These are phyloP conservation scores for Hofmannophila pseudospretella DNA, from an alignment of 2,888 invertebrate species.

Conservation along the genomic window DNA sequence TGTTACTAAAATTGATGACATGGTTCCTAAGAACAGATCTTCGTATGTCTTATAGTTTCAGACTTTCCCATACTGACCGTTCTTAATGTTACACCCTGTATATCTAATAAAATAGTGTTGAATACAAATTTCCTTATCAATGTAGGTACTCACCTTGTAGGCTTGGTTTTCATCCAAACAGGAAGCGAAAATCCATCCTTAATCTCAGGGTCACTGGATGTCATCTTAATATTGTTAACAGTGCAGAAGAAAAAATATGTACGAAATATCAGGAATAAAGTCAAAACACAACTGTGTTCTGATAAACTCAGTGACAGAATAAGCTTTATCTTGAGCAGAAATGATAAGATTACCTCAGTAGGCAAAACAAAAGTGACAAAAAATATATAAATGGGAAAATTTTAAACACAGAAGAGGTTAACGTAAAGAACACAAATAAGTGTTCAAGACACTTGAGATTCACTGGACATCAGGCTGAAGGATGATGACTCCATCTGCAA, in stretches of 20 bases:
- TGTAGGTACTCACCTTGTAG: slow-evolving; percentile 62
- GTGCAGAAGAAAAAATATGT: background rate
- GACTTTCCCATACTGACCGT: too few relatives aligned
- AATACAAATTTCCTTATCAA: too few relatives aligned
- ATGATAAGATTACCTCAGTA: slow-evolving; percentile 61
- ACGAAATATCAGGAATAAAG: background rate
- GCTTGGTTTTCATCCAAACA: slow-evolving; percentile 86
- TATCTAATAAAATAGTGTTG: too few relatives aligned
- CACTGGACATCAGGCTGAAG: slow-evolving; percentile 48
- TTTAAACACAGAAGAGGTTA: slow-evolving; percentile 21
- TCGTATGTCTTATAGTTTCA: too few relatives aligned
- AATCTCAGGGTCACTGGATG: slow-evolving; percentile 77
- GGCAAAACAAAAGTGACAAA: slow-evolving; percentile 32
- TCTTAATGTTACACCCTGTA: too few relatives aligned
- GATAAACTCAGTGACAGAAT: slow-evolving; percentile 36
- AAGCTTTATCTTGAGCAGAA: slow-evolving; percentile 66
- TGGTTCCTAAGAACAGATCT: too few relatives aligned
- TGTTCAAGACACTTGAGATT: slow-evolving; percentile 62
- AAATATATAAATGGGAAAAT: slow-evolving; percentile 18
- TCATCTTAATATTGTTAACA: slow-evolving; percentile 34
- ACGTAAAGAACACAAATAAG: slow-evolving; percentile 18
- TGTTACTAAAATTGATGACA: too few relatives aligned
- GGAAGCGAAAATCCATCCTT: slow-evolving; percentile 82
- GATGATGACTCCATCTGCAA: slow-evolving; percentile 61
- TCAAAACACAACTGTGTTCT: slow-evolving; percentile 29